Percentiles rank a stretch among this genome's conserved stretches.
Conservation (phyloP, 2,113 vertebrate species). For the Papio anubis region DNA sequence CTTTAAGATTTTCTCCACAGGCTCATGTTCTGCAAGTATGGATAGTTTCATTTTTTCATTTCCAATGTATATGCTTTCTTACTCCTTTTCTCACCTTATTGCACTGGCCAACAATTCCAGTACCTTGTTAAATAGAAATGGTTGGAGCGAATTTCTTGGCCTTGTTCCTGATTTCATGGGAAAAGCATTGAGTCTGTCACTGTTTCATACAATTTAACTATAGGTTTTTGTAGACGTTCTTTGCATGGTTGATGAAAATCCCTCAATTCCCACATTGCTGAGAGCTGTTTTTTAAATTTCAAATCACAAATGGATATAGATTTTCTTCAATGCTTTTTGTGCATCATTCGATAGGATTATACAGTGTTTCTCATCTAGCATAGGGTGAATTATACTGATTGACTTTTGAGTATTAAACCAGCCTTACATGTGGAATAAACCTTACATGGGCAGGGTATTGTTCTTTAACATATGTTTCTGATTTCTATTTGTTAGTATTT, state of each 20-base stretch:
- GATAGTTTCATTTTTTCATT: neutral
- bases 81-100: neutral
- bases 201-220: neutral
- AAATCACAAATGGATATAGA: neutral
- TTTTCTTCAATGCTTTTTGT: neutral
- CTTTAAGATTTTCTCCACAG: neutral
- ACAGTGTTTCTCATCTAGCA: neutral
- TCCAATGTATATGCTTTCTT: neutral
- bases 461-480: neutral
- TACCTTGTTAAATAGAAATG: neutral
- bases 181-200: neutral
- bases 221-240: neutral
- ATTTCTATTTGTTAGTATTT: neutral
- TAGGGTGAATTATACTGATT: neutral
- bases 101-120: neutral
- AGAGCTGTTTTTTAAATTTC: neutral
- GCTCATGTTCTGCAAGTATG: neutral
- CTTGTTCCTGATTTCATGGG: neutral
- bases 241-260: neutral
- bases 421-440: neutral
- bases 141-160: neutral
- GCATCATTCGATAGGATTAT: neutral
- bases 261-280: neutral
- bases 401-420: neutral
- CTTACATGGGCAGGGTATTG: neutral